Base-by-base conservation (phyloP, 2,113 vertebrate genomes). In the Rhinichthys klamathensis region DNA sequence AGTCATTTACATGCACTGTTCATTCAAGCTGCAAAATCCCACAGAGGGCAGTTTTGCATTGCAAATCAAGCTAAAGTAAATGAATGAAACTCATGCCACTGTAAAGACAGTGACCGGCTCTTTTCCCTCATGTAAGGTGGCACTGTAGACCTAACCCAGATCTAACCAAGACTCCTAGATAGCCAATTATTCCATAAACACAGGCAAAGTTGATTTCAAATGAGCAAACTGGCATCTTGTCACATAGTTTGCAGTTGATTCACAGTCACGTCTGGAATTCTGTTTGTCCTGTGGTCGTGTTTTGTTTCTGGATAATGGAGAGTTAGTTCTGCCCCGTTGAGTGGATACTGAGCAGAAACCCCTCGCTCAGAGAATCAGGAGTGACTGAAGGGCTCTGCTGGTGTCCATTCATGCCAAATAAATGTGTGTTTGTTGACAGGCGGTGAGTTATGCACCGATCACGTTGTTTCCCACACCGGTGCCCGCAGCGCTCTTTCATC, bases 371-470 rank as follows among this genome's bases (percentile, higher is more conserved):
- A 60, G 51, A 60, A 25, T 72, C 7, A 73, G 67, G 16, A 30
- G 35, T 35, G 65, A 79, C 35, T 18, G 38, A 11, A 54, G 44
- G 16, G 16, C n/a, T 46, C 58, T 85, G 27, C 4, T 49, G 54
- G 18, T 77, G 51, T 10, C 38, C 6, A 61, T 78, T 1, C 30
- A 27, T 70, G 32, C 41, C 4, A 23, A 27, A n/a, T 84, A 56
- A 21, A 18, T 86, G 38, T 84, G 63, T 60, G 25, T 78, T 27
- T 46, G 35, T 78, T 13, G 84, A 30, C 92, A 99, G 98, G 89
- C 96, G 90, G 97, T 97, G 91, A 96, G 92, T 82, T 98, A 94
- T 0, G 96, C 96, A 0, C 97, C 98, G 0, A 97, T 99, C 90
- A 96, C 97, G 0, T 94, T 99, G 82, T 96, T 99, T 69, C 98